Evolutionary conservation across 2,113 vertebrate species (phyloP).

Genomic region (Ptychochromis oligacanthus): DNA sequence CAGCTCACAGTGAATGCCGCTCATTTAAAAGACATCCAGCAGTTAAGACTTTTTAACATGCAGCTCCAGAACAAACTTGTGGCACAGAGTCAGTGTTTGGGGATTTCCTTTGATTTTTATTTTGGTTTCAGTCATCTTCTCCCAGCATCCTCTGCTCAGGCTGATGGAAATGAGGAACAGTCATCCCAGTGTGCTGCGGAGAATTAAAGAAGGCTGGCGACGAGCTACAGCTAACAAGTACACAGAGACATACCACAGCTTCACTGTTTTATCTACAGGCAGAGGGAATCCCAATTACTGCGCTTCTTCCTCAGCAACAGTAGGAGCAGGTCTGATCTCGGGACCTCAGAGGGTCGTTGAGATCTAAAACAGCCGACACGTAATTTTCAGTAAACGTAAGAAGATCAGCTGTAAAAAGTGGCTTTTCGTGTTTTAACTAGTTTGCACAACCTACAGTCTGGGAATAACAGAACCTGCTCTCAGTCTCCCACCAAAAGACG

Average conservation of each 20-base stretch:
- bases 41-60: no score
- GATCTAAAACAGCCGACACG: neutral
- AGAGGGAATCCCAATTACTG: slow-evolving; percentile 24
- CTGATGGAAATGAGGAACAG: neutral
- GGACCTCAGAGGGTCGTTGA: neutral
- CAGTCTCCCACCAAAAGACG: no score
- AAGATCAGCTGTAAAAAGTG: no score
- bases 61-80: no score
- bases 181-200: neutral
- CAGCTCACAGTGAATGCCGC: no score
- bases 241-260: neutral
- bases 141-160: neutral
- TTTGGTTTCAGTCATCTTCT: neutral
- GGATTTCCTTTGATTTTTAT: neutral
- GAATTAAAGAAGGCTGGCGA: neutral
- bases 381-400: no score
- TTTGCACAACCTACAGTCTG: no score
- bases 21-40: no score
- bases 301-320: neutral
- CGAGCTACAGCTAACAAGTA: slow-evolving; percentile 30
- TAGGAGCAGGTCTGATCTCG: neutral
- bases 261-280: neutral
- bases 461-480: no score
- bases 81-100: no score
- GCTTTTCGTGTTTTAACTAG: no score